Conservation (phyloP, 92 coral and sea anemone genomes). For the Scolanthus callimorphus region DNA sequence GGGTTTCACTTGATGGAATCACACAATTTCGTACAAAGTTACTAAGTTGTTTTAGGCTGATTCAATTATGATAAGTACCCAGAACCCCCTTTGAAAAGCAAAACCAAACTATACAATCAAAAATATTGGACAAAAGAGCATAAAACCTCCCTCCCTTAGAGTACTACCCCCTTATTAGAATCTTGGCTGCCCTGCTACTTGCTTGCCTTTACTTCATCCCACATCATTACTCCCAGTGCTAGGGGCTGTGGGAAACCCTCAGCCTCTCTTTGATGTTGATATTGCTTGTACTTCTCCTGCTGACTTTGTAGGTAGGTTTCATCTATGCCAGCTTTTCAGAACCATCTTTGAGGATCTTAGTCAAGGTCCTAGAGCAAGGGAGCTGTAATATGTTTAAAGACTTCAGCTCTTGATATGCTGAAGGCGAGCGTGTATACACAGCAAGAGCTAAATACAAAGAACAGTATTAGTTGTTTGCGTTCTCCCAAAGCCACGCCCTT, state of each 20-base stretch:
- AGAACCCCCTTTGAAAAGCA: no score
- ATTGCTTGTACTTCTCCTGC: background rate
- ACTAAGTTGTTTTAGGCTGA: no score
- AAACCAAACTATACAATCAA: no score
- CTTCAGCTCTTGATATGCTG: slow-evolving; percentile 1
- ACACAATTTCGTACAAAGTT: no score
- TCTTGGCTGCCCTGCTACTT: no score
- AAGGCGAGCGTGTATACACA: background rate
- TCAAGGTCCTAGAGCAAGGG: background rate
- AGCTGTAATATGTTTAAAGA: slow-evolving; percentile 2
- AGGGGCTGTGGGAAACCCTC: slow-evolving; percentile 3
- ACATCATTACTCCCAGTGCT: slow-evolving; percentile 12
- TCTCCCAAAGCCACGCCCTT: no score
- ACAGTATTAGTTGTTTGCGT: background rate
- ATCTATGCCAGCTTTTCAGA: slow-evolving; percentile 11
- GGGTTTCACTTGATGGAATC: no score
- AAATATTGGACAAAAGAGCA: no score
- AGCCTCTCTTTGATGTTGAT: background rate
- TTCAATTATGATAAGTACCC: no score
- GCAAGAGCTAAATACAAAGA: background rate
- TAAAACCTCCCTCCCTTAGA: no score
- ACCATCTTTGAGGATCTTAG: slow-evolving; percentile 6
- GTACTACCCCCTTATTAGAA: no score
- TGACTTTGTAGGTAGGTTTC: slow-evolving; percentile 5
- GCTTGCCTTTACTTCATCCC: slow-evolving; percentile 24